phyloP scores from a whole-genome alignment of 2,797 vertebrate genomes.

The Sebastes minor region DNA sequence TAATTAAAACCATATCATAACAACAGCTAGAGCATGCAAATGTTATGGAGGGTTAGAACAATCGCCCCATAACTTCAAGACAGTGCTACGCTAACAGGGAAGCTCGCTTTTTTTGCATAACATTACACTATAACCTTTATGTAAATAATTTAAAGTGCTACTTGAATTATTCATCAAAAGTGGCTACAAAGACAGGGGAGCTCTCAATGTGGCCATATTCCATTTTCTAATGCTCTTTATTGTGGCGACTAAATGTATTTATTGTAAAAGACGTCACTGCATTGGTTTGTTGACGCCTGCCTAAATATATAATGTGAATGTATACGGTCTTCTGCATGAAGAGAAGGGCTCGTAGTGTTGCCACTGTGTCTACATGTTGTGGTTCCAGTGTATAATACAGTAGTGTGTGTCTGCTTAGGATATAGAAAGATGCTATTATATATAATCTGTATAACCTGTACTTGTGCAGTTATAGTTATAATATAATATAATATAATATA shows the following conservation, averaged over 20 bases:
- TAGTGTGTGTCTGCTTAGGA: background rate
- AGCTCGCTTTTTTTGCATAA: constrained; percentile 54
- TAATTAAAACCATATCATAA: constrained; percentile 41
- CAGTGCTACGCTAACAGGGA: constrained; percentile 47
- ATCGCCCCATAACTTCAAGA: constrained; percentile 57
- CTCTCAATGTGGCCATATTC: constrained; percentile 46
- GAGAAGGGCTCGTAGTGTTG: constrained; percentile 18
- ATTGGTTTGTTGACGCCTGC: constrained; percentile 36
- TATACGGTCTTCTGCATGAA: constrained; percentile 7
- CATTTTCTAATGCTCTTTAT: constrained; percentile 60
- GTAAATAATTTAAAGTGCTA: constrained; percentile 77
- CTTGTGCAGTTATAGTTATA: background rate
- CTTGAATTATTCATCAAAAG: constrained; percentile 77
- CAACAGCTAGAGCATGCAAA: constrained; percentile 42
- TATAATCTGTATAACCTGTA: background rate
- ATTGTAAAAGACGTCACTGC: constrained; percentile 54
- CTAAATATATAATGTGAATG: constrained; percentile 48
- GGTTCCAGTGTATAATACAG: background rate
- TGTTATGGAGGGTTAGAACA: constrained; percentile 25
- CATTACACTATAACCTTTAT: constrained; percentile 72
- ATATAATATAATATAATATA: no score
- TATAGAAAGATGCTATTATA: background rate
- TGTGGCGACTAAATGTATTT: constrained; percentile 61
- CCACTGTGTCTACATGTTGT: constrained; percentile 41
- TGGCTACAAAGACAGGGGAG: constrained; percentile 57